Base-by-base conservation (phyloP, 2,888 invertebrate species). In the Dryomyza anilis region DNA sequence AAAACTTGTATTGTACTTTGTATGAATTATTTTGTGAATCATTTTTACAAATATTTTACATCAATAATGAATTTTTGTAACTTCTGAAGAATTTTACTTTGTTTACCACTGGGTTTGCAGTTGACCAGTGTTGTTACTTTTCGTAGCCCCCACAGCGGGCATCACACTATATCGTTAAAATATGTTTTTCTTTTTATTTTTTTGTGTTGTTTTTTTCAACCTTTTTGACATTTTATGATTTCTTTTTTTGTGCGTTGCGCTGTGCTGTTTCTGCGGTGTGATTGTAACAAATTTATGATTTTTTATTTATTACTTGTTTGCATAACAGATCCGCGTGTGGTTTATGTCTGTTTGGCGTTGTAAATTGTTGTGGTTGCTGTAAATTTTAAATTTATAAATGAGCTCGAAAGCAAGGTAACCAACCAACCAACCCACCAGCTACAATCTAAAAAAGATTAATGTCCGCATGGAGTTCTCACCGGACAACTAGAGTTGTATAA, bases 271-370 rank as follows among this genome's bases (percentile, higher is more conserved):
- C 1, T 16, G 43, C 16, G n/a, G n/a, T 7, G n/a, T 64, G 60
- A 57, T 66, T 58, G 62, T 68, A 65, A 64, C 60, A 63, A 67
- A 65, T 67, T 65, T 67, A 66, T 67, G 64, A 65, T 56, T 67
- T 65, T 63, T 56, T 56, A 65, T 65, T 58, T 64, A 58, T 62
- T 68, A 30, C 53, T 64, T 57, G 63, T 62, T 48, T 55, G 48
- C 56, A 56, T 50, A 57, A 27, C 56, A 53, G 30, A 23, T 56
- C 33, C 45, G 46, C 16, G 43, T 43, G 43, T 59, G 48, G 46
- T 58, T 58, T 58, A 58, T 45, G 45, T 16, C 8, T 43, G 43
- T 43, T 43, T n/a, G 6, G 7, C 19, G 16, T 16, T 43, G 43
- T 5, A 39, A 39, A 39, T 39, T 39, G 39, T 43, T 43, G 43